Base-by-base conservation (phyloP, 2,113 vertebrate species). In the Psephotus haematonotus region DNA sequence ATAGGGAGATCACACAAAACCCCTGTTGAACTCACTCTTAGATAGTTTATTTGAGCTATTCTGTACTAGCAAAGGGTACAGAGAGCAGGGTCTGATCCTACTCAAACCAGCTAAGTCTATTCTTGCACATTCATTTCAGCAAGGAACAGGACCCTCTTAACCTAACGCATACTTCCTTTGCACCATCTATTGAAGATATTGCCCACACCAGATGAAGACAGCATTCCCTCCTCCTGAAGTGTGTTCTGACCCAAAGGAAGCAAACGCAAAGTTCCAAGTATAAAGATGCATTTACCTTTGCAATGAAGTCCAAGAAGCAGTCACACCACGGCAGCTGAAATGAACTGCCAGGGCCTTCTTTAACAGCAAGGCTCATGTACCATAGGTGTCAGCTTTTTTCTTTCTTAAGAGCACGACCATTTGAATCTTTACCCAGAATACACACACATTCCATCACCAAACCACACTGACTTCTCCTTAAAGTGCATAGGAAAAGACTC, bases 291-390 rank as follows among this genome's bases (percentile, higher is more conserved):
- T 13, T 39, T 23, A 35, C 9, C 43, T 82, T 49, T 47, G 57
- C 28, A n/a, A 52, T 3, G 8, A 13, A 60, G 47, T 14, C 47
- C 27, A 59, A 74, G 55, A 41, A 31, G 65, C 59, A 79, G 69
- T 2, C 63, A 50, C 63, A 67, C n/a, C n/a, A 4, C 8, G 2
- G 12, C n/a, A 64, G 43, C 39, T 43, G 31, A n/a, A 65, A 53
- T 7, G 28, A 76, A 33, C 52, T 67, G 41, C 79, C 50, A 59
- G 25, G 7, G 39, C 15, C 33, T 17, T 37, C 49, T 62, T 65
- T 8, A 33, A 20, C 44, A 49, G 1, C 2, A 1, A 23, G 17
- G 41, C 19, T 47, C 13, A 0, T 1, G 17, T 35, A 67, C 28
- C 19, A 29, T 2, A 53, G 12, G 12, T 13, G 15, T 11, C 37